Evolutionary conservation across 2,797 vertebrate species (phyloP).

Genomic region (Sebastes minor): DNA sequence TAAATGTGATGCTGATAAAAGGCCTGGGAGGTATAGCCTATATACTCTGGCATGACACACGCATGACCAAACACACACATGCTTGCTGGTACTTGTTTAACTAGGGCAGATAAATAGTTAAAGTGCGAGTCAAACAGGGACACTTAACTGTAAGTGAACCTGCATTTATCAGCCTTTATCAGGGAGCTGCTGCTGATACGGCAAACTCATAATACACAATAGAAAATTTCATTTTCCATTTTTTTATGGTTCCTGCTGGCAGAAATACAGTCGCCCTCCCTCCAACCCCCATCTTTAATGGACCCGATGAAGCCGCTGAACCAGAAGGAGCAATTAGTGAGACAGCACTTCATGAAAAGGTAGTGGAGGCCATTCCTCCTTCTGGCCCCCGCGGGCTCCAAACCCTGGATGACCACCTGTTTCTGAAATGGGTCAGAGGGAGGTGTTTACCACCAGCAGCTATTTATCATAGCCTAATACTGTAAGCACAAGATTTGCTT

Average conservation of each 20-base stretch:
- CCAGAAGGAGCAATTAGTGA: conserved; percentile 47
- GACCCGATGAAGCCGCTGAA: conserved; percentile 27
- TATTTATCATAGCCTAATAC: background rate
- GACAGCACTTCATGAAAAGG: conserved; percentile 14
- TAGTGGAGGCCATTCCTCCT: conserved; percentile 9
- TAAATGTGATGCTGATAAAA: background rate
- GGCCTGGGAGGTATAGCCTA: background rate
- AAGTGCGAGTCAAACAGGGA: conserved; percentile 14
- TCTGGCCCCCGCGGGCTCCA: background rate
- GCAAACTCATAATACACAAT: background rate
- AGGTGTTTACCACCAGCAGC: conserved; percentile 9
- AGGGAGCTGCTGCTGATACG: background rate
- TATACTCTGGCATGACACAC: background rate
- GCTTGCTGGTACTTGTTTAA: conserved; percentile 23
- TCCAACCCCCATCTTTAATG: conserved; percentile 32
- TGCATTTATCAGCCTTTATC: background rate
- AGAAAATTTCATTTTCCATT: background rate
- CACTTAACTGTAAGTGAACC: background rate
- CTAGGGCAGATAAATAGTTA: conserved; percentile 3
- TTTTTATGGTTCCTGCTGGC: conserved; percentile 1
- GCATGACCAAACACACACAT: conserved; percentile 14
- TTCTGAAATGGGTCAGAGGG: conserved; percentile 32
- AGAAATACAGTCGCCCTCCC: background rate
- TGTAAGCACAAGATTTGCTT: background rate
- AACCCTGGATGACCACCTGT: conserved; percentile 42